Percentiles rank a stretch among this genome's conserved stretches.
These are phyloP conservation scores for Rhogogaster chlorosoma DNA, from an alignment of 2,888 invertebrate species.

Conservation along the genomic window DNA sequence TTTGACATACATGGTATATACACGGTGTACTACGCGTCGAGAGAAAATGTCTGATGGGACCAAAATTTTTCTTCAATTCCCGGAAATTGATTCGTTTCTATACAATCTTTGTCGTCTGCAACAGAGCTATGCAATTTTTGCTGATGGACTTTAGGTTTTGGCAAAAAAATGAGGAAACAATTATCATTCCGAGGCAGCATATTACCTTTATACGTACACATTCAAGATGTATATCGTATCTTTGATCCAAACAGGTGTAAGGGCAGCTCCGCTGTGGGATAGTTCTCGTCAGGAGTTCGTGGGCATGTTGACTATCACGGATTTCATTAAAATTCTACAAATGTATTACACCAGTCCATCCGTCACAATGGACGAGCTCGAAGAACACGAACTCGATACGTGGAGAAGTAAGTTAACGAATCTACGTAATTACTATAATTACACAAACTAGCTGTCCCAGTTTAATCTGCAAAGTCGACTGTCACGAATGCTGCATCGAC, in stretches of 20 bases:
- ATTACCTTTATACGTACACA: neutral
- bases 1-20: neutral
- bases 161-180: too few relatives aligned
- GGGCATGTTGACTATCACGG: constrained; percentile 99
- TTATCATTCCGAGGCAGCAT: too few relatives aligned
- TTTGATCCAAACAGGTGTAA: constrained; percentile 85
- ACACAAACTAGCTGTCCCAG: neutral
- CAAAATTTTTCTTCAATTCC: neutral
- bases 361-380: constrained; percentile 96
- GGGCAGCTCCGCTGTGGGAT: constrained; percentile 99
- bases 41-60: neutral
- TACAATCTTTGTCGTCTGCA: too few relatives aligned
- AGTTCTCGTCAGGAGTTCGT: constrained; percentile 94
- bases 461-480: neutral
- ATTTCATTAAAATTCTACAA: constrained; percentile 98
- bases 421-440: neutral
- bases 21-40: neutral
- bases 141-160: too few relatives aligned
- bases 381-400: constrained; percentile 97
- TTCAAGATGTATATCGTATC: constrained; percentile 61
- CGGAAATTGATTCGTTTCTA: neutral
- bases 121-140: too few relatives aligned
- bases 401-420: constrained; percentile 89
- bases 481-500: neutral
- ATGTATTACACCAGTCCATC: constrained; percentile 98